Evolutionary conservation across 2,888 invertebrate species (phyloP), one percentile per base, ranked within the genome.

Genomic region (Theretra japonica): DNA sequence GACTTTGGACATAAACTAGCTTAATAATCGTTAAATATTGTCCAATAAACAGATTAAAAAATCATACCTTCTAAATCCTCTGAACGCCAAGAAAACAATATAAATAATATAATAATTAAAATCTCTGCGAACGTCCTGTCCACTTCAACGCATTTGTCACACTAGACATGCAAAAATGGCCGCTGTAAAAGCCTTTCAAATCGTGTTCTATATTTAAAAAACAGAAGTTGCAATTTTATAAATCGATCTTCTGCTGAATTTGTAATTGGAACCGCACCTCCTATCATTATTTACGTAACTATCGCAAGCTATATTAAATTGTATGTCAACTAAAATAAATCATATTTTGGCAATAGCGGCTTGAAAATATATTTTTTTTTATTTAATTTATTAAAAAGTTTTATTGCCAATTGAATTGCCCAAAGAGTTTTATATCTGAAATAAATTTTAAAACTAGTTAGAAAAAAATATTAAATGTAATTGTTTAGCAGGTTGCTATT

Each of bases 191-290:
- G 28, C 48, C 17, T 41, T 21, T 41, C 41, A 21, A 65, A 65
- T 15, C 5, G 15, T 53, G 53, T 53, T 53, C 53, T 53, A 23
- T 15, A 48, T 48, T 41, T 19, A 65, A 41, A 65, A 65, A 65
- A 48, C 23, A 41, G 8, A 23, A 23, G 53, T 23, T 48, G 48
- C 65, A 23, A 41, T 48, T 23, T 65, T 41, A 17, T 15, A 48
- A 65, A 41, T 23, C 65, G 23, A 23, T 17, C n/a, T 21, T 48
- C 41, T 65, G 41, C 65, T 48, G 65, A 65, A 65, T 23, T 48
- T 65, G 65, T 48, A 65, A 65, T 65, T 65, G 23, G 65, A 65
- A 65, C 15, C 65, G 23, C 23, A 23, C 21, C 21, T 41, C 11
- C n/a, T 8, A 19, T 19, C 7, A 65, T 65, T 23, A 23, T 65